Evolutionary conservation across 1,140 invertebrate genomes (phyloP), one percentile per base, ranked within the genome.

Genomic region (Drosophila pandora): DNA sequence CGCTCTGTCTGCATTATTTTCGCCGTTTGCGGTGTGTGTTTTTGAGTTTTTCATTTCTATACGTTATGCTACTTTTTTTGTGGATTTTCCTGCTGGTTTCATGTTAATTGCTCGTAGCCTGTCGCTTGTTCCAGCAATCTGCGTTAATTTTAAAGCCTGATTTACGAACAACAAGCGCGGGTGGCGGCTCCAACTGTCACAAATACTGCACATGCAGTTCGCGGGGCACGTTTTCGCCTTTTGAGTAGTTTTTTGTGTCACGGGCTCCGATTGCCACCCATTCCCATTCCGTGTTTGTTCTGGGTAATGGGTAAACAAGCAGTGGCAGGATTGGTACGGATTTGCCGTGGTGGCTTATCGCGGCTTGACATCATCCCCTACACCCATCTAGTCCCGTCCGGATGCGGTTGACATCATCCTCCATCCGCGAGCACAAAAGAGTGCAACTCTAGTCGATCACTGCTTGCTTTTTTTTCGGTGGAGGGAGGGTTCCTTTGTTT

Each of bases 131-230:
- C 83, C 82, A 80, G 78, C 82, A 87, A 87, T 87, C 82, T 87
- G 82, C 83, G 79, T 87, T 87, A 88, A 88, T 88, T 87, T 87
- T 87, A 88, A 87, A 87, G 82, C 78, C 78, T 88, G 82, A 87
- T 87, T 87, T 88, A 87, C 83, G 79, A 74, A 87, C 83, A 78
- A 77, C 67, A 84, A 77, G 48, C 25, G 13, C 47, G 55, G 12
- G 50, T 43, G 49, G 52, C 73, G 39, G 39, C 17, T 17, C 17
- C 17, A 17, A 4, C 10, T 45, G 43, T 41, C 17, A 17, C 17
- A 43, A 6, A 22, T 32, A 28, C 17, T 55, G 49, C 28, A 12
- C 28, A 28, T 39, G 64, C 63, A 69, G 32, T 69, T 48, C 13
- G 58, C 48, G 28, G 23, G 10, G 55, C 65, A 68, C 61, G 37